Conservation (phyloP, 2,797 vertebrate species). For the Novumbra hubbsi region DNA sequence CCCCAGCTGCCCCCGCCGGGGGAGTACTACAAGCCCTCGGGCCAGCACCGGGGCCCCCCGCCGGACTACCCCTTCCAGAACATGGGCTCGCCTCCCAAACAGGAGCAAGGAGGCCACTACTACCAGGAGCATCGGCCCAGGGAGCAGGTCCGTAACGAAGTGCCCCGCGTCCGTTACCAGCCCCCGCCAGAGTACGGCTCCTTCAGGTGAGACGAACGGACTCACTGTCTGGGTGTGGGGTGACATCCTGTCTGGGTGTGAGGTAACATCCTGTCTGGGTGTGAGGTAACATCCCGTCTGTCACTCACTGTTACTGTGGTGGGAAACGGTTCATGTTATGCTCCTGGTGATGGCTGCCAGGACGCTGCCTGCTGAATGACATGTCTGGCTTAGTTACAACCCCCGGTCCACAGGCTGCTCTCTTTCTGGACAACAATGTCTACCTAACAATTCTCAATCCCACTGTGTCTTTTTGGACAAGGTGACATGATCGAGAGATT, state of each 20-base stretch:
- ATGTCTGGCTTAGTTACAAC: neutral
- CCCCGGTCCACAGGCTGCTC: too few relatives aligned
- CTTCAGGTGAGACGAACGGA: slow-evolving; percentile 84
- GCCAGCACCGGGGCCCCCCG: slow-evolving; percentile 87
- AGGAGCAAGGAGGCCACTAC: slow-evolving; percentile 81
- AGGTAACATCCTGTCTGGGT: neutral
- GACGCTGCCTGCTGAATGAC: neutral
- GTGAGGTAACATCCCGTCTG: neutral
- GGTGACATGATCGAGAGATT: neutral
- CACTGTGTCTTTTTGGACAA: neutral
- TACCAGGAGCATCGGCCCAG: slow-evolving; percentile 85
- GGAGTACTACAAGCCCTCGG: slow-evolving; percentile 88
- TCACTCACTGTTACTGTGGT: neutral
- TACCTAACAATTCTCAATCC: neutral
- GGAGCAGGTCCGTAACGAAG: slow-evolving; percentile 83
- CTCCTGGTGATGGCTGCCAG: neutral
- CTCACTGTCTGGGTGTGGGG: neutral
- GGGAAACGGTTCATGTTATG: neutral
- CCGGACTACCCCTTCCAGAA: slow-evolving; percentile 95
- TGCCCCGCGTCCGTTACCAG: slow-evolving; percentile 92
- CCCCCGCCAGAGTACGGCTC: slow-evolving; percentile 96
- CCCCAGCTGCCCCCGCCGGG: slow-evolving; percentile 83
- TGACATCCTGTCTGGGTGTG: too few relatives aligned
- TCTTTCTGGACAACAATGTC: too few relatives aligned
- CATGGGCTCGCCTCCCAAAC: slow-evolving; percentile 79